A percentile compares a stretch with the other conserved stretches of the same genome.
phyloP scores from a whole-genome alignment of 1,140 invertebrate genomes.

The Melanaphis sacchari region DNA sequence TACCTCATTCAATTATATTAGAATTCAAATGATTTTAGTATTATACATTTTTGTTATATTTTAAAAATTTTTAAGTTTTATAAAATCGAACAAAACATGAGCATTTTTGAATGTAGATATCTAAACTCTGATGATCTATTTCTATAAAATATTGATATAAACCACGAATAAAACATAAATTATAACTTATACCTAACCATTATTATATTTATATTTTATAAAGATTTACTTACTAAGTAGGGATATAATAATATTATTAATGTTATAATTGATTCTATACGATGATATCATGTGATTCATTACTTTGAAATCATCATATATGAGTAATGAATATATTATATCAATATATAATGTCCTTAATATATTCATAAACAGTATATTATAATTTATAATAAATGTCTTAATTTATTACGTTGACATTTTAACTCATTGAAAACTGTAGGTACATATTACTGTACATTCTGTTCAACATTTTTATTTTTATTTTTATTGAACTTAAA shows the following conservation, averaged over 20 bases:
- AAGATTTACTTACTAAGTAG: not conserved
- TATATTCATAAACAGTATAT: not conserved
- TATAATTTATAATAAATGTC: not conserved
- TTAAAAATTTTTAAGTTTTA: not conserved
- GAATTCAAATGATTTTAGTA: not conserved
- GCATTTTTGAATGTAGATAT: not conserved
- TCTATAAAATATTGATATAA: not conserved
- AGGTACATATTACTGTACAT: not conserved
- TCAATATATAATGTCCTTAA: not conserved
- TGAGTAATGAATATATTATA: not conserved
- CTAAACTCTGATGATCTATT: not conserved
- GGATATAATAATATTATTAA: conserved; percentile 6
- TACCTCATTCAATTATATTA: not conserved
- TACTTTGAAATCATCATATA: not conserved
- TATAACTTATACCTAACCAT: not conserved
- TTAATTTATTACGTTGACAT: not conserved
- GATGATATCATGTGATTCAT: not conserved
- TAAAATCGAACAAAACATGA: not conserved
- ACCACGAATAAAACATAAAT: not conserved
- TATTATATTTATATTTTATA: not conserved
- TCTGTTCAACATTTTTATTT: no score
- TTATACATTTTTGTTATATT: not conserved
- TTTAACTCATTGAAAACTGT: not conserved
- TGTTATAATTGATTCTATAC: not conserved
- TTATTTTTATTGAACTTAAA: no score